Base-by-base conservation (phyloP, 2,797 vertebrate species). In the Babyrousa celebensis region DNA sequence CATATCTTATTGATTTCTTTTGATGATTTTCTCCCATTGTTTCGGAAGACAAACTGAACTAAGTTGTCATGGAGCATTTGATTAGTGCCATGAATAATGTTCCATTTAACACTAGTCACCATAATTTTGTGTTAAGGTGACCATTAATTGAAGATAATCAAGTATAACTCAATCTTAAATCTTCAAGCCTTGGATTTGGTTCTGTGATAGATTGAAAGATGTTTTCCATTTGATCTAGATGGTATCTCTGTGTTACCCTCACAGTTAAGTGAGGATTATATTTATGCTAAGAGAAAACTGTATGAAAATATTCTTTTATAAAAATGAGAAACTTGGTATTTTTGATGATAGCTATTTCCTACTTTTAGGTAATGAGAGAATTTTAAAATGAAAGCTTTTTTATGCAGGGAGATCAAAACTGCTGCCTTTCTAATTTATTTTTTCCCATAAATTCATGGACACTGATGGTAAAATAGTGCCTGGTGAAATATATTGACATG, bases 21-120 rank as follows among this genome's bases (percentile, higher is more conserved):
- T 72, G n/a, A 91, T 78, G 63, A 60, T 96, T 82, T 94, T 92
- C 63, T 91, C 87, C 62, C 11, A 40, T 65, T 20, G 1, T 92
- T 95, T 97, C 23, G 29, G 25, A 92, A 94, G 85, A 86, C 15
- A 94, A 70, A 85, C 48, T 68, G 36, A 92, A 79, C 78, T 71
- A 3, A 65, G 62, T 92, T 91, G 70, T 29, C 75, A 60, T 70
- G 70, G 70, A 85, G 65, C 8, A 78, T 91, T 92, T 94, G 16
- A 68, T 36, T 79, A 72, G 52, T 58, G 29, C 21, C 56, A 23
- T n/a, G 36, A 80, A 75, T 90, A 36, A 48, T 86, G 92, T 91
- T 86, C 25, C 63, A 52, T 83, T 95, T 89, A 90, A 95, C 72
- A 91, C 7, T 67, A 62, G 65, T 88, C 12, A 23, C 20, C 12